phyloP scores from a whole-genome alignment of 1,140 invertebrate species.

The Eupeodes corollae region DNA sequence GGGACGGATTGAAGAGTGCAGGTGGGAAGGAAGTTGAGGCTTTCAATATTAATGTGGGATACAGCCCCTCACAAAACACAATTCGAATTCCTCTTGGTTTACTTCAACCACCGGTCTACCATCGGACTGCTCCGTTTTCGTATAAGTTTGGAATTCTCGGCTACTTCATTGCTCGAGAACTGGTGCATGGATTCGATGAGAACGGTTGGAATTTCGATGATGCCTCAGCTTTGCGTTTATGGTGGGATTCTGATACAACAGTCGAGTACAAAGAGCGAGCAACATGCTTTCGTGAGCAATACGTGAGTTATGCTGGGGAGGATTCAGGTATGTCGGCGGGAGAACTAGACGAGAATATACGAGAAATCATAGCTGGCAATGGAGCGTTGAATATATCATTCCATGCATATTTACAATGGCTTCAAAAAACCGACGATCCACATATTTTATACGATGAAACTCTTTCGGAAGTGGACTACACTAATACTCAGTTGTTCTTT shows the following conservation, averaged over 20 bases:
- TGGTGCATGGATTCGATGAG: conserved; percentile 91
- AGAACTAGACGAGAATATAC: conserved; percentile 38
- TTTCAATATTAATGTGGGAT: conserved; percentile 13
- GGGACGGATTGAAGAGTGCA: conserved; percentile 1
- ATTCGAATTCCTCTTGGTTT: conserved; percentile 93
- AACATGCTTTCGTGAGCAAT: conserved; percentile 87
- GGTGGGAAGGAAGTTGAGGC: conserved; percentile 12
- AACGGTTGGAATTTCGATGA: conserved; percentile 91
- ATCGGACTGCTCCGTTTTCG: conserved; percentile 71
- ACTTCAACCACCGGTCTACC: conserved; percentile 86
- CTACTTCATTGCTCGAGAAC: conserved; percentile 85
- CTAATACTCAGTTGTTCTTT: conserved; percentile 57
- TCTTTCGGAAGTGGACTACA: conserved; percentile 22
- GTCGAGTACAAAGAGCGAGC: conserved; percentile 74
- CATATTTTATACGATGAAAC: conserved; percentile 14
- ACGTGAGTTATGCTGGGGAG: conserved; percentile 41
- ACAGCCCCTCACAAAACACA: conserved; percentile 79
- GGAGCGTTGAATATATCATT: conserved; percentile 50
- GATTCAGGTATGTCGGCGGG: too few species aligned
- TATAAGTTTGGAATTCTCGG: conserved; percentile 93
- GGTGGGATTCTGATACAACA: conserved; percentile 93
- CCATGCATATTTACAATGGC: conserved; percentile 39
- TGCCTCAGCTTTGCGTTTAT: conserved; percentile 35
- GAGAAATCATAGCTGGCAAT: conserved; percentile 59
- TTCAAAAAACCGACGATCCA: conserved; percentile 12